phyloP scores from a whole-genome alignment of 2,113 vertebrate species.

The Larimichthys crocea region DNA sequence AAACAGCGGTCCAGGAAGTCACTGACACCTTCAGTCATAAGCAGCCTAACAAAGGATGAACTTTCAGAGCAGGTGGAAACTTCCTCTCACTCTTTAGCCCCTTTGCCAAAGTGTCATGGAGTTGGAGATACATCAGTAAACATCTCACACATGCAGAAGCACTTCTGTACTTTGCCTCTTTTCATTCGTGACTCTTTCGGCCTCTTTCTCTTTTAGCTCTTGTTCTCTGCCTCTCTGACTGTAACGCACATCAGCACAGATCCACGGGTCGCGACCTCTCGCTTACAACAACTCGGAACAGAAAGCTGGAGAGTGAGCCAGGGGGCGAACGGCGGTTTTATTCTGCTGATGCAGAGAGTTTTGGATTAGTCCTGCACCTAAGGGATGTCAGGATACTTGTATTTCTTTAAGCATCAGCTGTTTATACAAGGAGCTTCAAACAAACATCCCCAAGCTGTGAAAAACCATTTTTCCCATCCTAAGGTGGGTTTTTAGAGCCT shows the following conservation, averaged over 20 bases:
- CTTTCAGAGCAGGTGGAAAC: slow-evolving; percentile 57
- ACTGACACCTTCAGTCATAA: slow-evolving; percentile 46
- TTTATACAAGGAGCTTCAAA: slow-evolving; percentile 35
- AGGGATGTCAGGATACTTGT: slow-evolving; percentile 21
- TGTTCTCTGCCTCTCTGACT: slow-evolving; percentile 18
- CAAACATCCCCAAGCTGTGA: slow-evolving; percentile 29
- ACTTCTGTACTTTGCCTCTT: not conserved
- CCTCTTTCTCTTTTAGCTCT: slow-evolving; percentile 25
- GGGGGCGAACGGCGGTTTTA: slow-evolving; percentile 56
- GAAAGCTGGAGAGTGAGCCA: slow-evolving; percentile 49
- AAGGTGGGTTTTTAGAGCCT: slow-evolving; percentile 43
- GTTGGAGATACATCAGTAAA: not conserved
- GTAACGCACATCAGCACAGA: slow-evolving; percentile 27
- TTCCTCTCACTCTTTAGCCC: slow-evolving; percentile 8
- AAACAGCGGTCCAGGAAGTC: slow-evolving; percentile 27
- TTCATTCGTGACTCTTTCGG: slow-evolving; percentile 7
- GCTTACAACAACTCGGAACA: slow-evolving; percentile 54
- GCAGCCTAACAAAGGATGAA: slow-evolving; percentile 32
- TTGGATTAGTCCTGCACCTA: slow-evolving; percentile 35
- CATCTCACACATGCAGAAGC: slow-evolving; percentile 16
- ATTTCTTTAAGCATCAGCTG: slow-evolving; percentile 31
- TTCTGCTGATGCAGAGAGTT: slow-evolving; percentile 67
- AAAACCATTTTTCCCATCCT: slow-evolving; percentile 16
- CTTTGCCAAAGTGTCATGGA: slow-evolving; percentile 3
- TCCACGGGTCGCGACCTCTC: slow-evolving; percentile 56